These are phyloP conservation scores for Solea solea DNA, from an alignment of 2,113 vertebrate genomes.

Conservation along the genomic window DNA sequence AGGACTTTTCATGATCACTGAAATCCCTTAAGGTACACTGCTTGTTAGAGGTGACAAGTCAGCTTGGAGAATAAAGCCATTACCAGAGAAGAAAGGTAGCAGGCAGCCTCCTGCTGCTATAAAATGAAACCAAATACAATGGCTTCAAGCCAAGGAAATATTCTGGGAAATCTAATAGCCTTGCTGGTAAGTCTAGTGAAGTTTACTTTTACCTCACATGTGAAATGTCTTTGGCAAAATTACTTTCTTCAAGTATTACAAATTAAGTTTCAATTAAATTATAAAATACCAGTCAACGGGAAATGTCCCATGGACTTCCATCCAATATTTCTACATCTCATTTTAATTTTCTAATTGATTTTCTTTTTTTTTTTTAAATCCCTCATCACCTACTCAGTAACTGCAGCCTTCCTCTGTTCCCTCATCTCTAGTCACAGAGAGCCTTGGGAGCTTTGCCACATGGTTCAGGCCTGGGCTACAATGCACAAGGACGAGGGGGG, in stretches of 20 bases:
- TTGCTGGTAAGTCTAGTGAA: conserved; percentile 51
- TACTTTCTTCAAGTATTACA: conserved; percentile 25
- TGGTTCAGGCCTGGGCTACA: conserved; percentile 74
- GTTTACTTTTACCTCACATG: conserved; percentile 46
- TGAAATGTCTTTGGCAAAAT: conserved; percentile 28
- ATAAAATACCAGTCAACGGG: conserved; percentile 25
- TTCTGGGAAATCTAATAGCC: conserved; percentile 67
- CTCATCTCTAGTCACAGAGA: conserved; percentile 40
- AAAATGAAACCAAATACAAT: conserved; percentile 77
- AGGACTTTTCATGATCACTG: conserved; percentile 52
- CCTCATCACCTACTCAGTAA: conserved; percentile 45
- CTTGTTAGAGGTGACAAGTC: conserved; percentile 73
- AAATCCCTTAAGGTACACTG: conserved; percentile 64
- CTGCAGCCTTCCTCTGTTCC: conserved; percentile 31
- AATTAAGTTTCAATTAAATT: conserved; percentile 15
- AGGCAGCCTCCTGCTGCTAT: conserved; percentile 67
- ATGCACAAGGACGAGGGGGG: conserved; percentile 64
- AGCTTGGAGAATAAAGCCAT: conserved; percentile 70
- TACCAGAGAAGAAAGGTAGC: conserved; percentile 70
- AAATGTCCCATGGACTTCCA: not conserved
- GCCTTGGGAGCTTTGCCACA: conserved; percentile 81
- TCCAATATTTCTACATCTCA: conserved; percentile 32
- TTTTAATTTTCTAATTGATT: conserved; percentile 11
- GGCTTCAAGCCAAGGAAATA: conserved; percentile 63
- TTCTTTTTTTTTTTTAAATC: conserved; percentile 24